These are phyloP conservation scores for Epinephelus cyanopodus DNA, from an alignment of 2,113 vertebrate species.

Conservation along the genomic window DNA sequence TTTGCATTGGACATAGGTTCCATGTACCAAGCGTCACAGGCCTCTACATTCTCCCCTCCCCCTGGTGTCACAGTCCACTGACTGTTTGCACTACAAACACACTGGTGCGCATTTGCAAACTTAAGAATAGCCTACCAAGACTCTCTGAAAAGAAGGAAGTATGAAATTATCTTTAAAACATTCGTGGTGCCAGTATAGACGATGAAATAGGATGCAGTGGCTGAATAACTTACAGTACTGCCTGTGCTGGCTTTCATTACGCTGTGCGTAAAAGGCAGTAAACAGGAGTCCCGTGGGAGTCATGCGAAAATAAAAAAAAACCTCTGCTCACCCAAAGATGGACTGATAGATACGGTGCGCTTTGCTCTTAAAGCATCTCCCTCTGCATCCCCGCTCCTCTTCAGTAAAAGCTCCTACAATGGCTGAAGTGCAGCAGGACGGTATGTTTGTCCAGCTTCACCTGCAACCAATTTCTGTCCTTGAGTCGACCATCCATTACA, in stretches of 20 bases:
- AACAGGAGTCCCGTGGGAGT: constrained; percentile 35
- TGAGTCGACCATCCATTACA: constrained; percentile 14
- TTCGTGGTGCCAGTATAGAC: not conserved
- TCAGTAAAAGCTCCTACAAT: not conserved
- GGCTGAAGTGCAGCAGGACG: not conserved
- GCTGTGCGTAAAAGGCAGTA: not conserved
- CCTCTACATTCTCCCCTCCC: not conserved
- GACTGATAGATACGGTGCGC: not conserved
- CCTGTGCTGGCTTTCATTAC: no score
- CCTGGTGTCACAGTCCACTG: not conserved
- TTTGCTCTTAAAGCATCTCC: constrained; percentile 1
- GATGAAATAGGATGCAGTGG: not conserved
- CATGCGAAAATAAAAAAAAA: constrained; percentile 5
- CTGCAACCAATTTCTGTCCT: constrained; percentile 25
- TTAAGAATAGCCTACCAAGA: no score
- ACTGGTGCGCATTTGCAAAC: constrained; percentile 1
- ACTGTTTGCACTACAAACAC: constrained; percentile 29
- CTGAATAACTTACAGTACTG: no score
- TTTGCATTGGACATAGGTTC: constrained; percentile 6
- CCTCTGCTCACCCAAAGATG: constrained; percentile 50
- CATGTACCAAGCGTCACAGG: not conserved
- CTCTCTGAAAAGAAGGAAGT: not conserved
- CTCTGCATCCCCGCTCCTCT: not conserved
- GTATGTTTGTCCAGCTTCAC: not conserved
- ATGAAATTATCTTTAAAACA: no score